Conservation (phyloP, 1,140 invertebrate genomes). For the Cataglyphis hispanica region DNA sequence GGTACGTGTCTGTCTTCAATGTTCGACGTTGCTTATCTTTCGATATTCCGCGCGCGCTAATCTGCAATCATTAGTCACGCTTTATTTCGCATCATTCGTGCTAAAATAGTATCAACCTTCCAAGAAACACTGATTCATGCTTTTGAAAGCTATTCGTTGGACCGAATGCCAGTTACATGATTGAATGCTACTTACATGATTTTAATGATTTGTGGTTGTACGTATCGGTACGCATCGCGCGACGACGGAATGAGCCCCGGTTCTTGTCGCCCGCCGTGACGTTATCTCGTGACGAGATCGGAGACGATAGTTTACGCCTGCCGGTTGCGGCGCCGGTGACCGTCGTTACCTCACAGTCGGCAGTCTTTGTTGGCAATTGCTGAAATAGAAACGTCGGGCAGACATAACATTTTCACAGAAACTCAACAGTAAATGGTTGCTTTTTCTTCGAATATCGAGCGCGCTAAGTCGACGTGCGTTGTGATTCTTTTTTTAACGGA, state of each 20-base stretch:
- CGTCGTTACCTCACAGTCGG: slow-evolving; percentile 9
- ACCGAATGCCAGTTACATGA: slow-evolving; percentile 51
- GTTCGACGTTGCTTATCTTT: not conserved
- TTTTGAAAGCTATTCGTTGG: slow-evolving; percentile 69
- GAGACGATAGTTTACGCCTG: slow-evolving; percentile 33
- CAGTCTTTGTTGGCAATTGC: slow-evolving; percentile 28
- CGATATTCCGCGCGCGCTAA: slow-evolving; percentile 38
- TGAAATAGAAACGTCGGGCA: slow-evolving; percentile 50
- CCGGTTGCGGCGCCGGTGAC: not conserved
- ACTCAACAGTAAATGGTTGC: slow-evolving; percentile 18
- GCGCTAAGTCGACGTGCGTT: not conserved
- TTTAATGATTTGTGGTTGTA: slow-evolving; percentile 52
- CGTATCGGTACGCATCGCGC: slow-evolving; percentile 54
- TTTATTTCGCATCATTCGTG: slow-evolving; percentile 63
- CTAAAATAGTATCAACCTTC: slow-evolving; percentile 71
- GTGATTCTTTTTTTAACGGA: not conserved
- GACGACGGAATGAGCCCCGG: slow-evolving; percentile 53
- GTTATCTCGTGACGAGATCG: slow-evolving; percentile 37
- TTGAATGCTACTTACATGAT: slow-evolving; percentile 6
- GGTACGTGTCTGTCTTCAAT: not conserved
- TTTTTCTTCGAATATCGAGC: slow-evolving; percentile 9
- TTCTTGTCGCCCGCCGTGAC: slow-evolving; percentile 39
- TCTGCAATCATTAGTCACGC: slow-evolving; percentile 67
- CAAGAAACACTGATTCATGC: slow-evolving; percentile 62
- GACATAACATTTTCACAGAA: slow-evolving; percentile 34